Evolutionary conservation across 2,113 vertebrate species (phyloP).

Genomic region (Arenaria interpres): DNA sequence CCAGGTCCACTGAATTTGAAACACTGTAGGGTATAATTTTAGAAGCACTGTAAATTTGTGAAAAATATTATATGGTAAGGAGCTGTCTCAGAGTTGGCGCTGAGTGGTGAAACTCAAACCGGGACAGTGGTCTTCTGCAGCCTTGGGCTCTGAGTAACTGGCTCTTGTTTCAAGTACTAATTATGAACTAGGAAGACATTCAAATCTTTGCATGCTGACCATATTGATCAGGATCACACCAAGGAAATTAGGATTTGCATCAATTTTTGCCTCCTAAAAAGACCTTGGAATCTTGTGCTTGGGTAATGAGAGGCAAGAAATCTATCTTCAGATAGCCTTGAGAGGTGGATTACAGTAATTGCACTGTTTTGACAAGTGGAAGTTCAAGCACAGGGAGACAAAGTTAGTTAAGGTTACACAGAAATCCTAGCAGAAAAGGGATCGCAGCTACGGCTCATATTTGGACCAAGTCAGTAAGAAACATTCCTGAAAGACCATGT

Average conservation of each 20-base stretch:
- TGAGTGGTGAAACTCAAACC: background rate
- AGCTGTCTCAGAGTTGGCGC: background rate
- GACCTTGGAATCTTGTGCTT: background rate
- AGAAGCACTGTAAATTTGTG: background rate
- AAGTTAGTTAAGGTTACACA: background rate
- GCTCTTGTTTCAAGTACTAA: background rate
- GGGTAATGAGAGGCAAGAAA: background rate
- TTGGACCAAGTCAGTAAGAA: background rate
- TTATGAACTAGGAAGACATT: background rate
- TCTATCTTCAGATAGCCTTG: background rate
- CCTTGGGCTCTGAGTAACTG: background rate
- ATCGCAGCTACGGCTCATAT: background rate
- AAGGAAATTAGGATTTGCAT: background rate
- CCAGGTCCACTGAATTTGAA: background rate
- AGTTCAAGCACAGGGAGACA: background rate
- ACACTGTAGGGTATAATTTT: background rate
- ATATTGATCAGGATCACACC: background rate
- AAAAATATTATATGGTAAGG: background rate
- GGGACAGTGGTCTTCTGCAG: background rate
- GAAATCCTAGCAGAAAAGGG: background rate
- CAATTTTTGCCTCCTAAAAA: background rate
- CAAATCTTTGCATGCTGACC: background rate
- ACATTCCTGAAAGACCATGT: background rate
- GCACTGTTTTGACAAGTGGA: background rate
- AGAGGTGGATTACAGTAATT: background rate